Conservation (phyloP, 2,797 vertebrate species). For the Morus bassanus region DNA sequence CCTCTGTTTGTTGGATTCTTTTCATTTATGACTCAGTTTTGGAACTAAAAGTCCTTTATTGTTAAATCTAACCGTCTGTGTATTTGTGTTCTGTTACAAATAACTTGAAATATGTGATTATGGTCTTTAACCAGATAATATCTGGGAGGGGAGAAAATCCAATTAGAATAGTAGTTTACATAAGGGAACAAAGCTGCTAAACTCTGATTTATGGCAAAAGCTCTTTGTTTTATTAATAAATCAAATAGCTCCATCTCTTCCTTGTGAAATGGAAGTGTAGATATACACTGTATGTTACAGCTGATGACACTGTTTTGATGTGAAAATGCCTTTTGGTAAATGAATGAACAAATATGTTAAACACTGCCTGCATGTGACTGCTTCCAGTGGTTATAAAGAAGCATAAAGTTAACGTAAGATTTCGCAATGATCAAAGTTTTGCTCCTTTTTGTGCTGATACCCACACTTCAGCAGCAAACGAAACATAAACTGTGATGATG, state of each 20-base stretch:
- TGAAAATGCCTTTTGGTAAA: constrained; percentile 31
- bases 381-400: not conserved
- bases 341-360: constrained; percentile 3
- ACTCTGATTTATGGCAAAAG: constrained; percentile 19
- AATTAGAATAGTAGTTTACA: not conserved
- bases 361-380: not conserved
- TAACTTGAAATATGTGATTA: not conserved
- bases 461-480: not conserved
- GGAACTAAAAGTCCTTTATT: constrained; percentile 17
- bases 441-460: not conserved
- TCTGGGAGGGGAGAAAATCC: not conserved
- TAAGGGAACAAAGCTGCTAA: not conserved
- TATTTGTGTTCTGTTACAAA: constrained; percentile 26
- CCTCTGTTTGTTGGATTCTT: not conserved
- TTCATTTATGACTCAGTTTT: constrained; percentile 19
- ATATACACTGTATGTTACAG: not conserved
- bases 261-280: not conserved
- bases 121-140: not conserved
- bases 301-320: constrained; percentile 9
- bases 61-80: not conserved
- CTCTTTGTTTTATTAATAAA: not conserved
- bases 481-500: not conserved
- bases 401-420: not conserved
- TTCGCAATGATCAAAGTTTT: constrained; percentile 4
- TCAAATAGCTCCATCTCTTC: not conserved